A percentile compares a stretch with the other conserved stretches of the same genome.
phyloP scores from a whole-genome alignment of 2,888 invertebrate genomes.

The Bembecia ichneumoniformis region DNA sequence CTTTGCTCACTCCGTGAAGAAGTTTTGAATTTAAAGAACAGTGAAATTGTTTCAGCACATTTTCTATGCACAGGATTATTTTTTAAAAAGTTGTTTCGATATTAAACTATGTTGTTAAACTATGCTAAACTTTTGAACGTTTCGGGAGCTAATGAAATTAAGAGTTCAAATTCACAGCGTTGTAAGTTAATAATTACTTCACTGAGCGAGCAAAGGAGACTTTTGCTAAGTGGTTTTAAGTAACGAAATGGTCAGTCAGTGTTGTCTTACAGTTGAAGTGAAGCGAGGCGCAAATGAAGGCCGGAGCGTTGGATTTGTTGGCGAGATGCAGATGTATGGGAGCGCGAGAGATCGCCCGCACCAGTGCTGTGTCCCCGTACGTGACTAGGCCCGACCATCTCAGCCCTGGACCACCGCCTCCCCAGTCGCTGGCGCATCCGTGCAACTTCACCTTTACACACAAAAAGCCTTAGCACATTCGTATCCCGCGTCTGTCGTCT shows the following conservation, averaged over 20 bases:
- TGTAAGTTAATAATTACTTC: background rate
- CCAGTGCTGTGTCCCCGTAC: slow-evolving; percentile 55
- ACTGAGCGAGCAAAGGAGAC: background rate
- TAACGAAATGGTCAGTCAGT: background rate
- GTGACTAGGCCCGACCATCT: slow-evolving; percentile 55
- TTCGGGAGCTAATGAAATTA: too few relatives aligned
- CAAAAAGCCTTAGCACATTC: too few relatives aligned
- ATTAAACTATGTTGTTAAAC: too few relatives aligned
- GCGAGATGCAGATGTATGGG: slow-evolving; percentile 36
- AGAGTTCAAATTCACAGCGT: too few relatives aligned
- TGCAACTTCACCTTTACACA: slow-evolving; percentile 33
- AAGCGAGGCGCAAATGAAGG: slow-evolving; percentile 41
- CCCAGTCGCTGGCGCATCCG: slow-evolving; percentile 40
- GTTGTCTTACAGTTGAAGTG: slow-evolving; percentile 45
- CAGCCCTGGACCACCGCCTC: slow-evolving; percentile 29
- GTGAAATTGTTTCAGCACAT: too few relatives aligned
- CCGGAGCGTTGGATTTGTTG: slow-evolving; percentile 36
- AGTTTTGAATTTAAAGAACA: too few relatives aligned
- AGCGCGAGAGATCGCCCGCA: slow-evolving; percentile 37
- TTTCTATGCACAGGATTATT: too few relatives aligned
- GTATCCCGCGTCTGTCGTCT: too few relatives aligned
- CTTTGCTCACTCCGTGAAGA: too few relatives aligned
- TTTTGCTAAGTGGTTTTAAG: background rate
- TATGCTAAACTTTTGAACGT: too few relatives aligned
- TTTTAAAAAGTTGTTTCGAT: too few relatives aligned